Base-by-base conservation (phyloP, 1,140 invertebrate species). In the Brachionus sp. region DNA sequence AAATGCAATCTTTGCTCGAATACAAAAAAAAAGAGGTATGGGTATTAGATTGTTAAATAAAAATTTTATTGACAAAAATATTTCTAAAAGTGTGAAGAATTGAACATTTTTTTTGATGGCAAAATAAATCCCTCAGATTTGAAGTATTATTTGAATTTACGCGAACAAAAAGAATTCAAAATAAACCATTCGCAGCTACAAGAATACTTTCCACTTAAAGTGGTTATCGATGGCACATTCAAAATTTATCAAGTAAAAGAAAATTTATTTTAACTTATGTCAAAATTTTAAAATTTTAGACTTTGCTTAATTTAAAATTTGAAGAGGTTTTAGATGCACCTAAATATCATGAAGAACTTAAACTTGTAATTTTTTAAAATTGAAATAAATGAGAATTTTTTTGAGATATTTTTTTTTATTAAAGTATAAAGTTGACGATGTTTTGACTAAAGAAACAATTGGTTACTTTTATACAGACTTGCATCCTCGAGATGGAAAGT, bases 391-490 rank as follows among this genome's bases (percentile, higher is more conserved):
- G 9, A 75, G 29, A 19, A 57, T 9, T 57, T 2, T 37, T 37
- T 39, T 2, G 5, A 70, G 13, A 70, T 23, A 37, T 39, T 13
- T 46, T 13, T n/a, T 50, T 25, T 46, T 50, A 68, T 85, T 73
- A 25, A 53, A 87, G 90, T 91, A 88, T 84, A 87, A 86, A 86
- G 90, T 91, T 5, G 86, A 85, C 50, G 90, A 91, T 85, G 84
- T 84, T 3, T 85, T 85, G n/a, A 86, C 86, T 5, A 82, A 84
- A 13, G 84, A 88, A 13, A 85, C 90, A 6, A 62, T 91, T 35
- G 91, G 91, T 5, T 91, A 91, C 85, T 91, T 91, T 85, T 91
- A 89, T 84, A 85, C 91, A 39, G 91, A 91, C 84, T 86, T 91
- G 6, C 89, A 88, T 85, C 91, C 91, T 3, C 86, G 91, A 37